phyloP scores from a whole-genome alignment of 2,888 invertebrate genomes.

The Ditula angustiorana region DNA sequence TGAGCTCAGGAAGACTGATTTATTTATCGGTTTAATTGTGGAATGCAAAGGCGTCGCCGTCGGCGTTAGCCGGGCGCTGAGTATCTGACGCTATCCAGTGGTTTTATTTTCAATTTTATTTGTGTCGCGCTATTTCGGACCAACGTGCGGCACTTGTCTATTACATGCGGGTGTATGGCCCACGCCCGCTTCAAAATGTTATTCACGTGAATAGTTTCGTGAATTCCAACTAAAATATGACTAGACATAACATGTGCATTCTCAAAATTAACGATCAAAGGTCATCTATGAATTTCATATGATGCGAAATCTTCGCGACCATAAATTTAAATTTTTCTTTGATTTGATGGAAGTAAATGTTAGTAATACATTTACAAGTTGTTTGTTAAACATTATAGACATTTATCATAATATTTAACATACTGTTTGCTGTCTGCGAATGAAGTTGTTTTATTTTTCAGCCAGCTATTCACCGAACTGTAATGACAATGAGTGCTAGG shows the following conservation, averaged over 20 bases:
- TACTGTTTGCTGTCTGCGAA: neutral
- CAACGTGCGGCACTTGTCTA: constrained; percentile 80
- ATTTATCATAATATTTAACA: neutral
- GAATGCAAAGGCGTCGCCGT: constrained; percentile 61
- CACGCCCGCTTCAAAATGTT: constrained; percentile 63
- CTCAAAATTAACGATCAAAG: neutral
- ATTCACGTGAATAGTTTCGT: constrained; percentile 55
- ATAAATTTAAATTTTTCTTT: neutral
- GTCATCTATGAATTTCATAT: constrained; percentile 1
- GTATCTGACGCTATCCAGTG: constrained; percentile 80
- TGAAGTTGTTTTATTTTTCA: no score
- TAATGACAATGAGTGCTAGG: no score
- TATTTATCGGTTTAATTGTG: constrained; percentile 62
- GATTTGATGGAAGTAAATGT: constrained; percentile 2
- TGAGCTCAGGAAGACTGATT: constrained; percentile 50
- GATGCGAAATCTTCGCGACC: neutral
- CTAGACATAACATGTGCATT: constrained; percentile 38
- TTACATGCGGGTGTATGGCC: constrained; percentile 72
- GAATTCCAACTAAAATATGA: constrained; percentile 34
- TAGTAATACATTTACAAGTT: constrained; percentile 2
- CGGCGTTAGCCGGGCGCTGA: constrained; percentile 63
- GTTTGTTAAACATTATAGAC: constrained; percentile 1
- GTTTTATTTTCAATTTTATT: constrained; percentile 85
- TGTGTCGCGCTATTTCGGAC: constrained; percentile 84
- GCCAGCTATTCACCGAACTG: no score